phyloP scores from a whole-genome alignment of 2,888 invertebrate species.

The Xestoiulus laeticollis region DNA sequence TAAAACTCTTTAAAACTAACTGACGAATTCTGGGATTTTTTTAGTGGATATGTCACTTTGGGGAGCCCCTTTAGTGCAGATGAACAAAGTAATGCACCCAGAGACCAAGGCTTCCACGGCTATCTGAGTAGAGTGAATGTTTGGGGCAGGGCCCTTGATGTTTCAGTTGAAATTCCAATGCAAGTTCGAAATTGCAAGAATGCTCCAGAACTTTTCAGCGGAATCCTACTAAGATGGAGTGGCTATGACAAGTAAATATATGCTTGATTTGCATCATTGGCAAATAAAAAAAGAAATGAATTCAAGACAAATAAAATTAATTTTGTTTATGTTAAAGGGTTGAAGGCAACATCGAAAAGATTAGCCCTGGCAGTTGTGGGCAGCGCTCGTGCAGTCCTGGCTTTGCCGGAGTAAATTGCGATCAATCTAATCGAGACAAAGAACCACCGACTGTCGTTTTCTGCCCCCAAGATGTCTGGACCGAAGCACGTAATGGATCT shows the following conservation, averaged over 20 bases:
- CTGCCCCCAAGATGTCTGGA: constrained; percentile 94
- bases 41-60: constrained; percentile 85
- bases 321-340: constrained; percentile 63
- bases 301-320: neutral
- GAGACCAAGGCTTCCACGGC: constrained; percentile 94
- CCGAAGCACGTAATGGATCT: constrained; percentile 90
- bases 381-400: constrained; percentile 88
- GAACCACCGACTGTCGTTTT: constrained; percentile 84
- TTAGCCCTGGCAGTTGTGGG: constrained; percentile 91
- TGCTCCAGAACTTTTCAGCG: constrained; percentile 87
- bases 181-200: constrained; percentile 84
- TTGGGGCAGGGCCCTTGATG: constrained; percentile 90
- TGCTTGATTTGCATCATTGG: neutral
- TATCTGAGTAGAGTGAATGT: constrained; percentile 93
- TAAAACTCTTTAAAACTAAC: neutral
- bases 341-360: constrained; percentile 86
- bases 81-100: constrained; percentile 76
- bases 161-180: constrained; percentile 90
- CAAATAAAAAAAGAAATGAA: neutral
- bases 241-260: constrained; percentile 79
- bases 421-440: constrained; percentile 84
- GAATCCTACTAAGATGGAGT: constrained; percentile 88
- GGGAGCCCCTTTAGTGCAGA: constrained; percentile 87
- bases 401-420: constrained; percentile 85
- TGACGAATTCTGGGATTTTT: neutral